Base-by-base conservation (phyloP, 2,113 vertebrate genomes). In the Leptodactylus fuscus region DNA sequence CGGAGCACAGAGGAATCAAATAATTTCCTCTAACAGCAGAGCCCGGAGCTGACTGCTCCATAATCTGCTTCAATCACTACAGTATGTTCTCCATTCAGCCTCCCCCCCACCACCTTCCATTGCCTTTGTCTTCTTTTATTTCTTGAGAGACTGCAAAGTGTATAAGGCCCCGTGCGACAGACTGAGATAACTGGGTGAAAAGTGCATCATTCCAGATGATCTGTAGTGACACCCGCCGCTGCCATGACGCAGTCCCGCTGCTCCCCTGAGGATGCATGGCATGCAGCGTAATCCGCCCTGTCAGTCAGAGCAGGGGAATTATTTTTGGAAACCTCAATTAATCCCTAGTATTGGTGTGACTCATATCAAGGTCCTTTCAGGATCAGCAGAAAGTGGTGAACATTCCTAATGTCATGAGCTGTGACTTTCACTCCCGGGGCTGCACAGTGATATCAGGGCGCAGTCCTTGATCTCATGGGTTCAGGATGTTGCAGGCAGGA, bases 21-120 rank as follows among this genome's bases (percentile, higher is more conserved):
- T 90, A 85, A 91, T 91, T 91, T 89, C 89, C 90, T 87, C 83
- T 60, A 87, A 83, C 87, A 83, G 87, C 86, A 77, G 85, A 86
- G 87, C 88, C 83, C 24, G 88, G 88, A 75, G 48, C 32, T 32
- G 7, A 16, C 32, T 3, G 22, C 74, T 32, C 29, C 74, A 22
- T 76, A 76, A 76, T 76, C 46, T 76, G 15, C 46, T 51, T 51
- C 74, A 51, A 76, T 76, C 48, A 51, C 48, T 22, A 4, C 53
- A 60, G 13, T 24, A 60, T 58, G 76, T 58, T n/a, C 53, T 60
- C n/a, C 76, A 58, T 58, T 79, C 32, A 22, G 20, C 6, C 51
- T 41, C 34, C 76, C 76, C 51, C 5, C 51, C 53, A 2, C 22
- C n/a, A 22, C 18, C 53, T n/a, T 3, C 13, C 22, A 10, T 79